phyloP scores from a whole-genome alignment of 2,797 vertebrate species.

The Sciurus carolinensis region DNA sequence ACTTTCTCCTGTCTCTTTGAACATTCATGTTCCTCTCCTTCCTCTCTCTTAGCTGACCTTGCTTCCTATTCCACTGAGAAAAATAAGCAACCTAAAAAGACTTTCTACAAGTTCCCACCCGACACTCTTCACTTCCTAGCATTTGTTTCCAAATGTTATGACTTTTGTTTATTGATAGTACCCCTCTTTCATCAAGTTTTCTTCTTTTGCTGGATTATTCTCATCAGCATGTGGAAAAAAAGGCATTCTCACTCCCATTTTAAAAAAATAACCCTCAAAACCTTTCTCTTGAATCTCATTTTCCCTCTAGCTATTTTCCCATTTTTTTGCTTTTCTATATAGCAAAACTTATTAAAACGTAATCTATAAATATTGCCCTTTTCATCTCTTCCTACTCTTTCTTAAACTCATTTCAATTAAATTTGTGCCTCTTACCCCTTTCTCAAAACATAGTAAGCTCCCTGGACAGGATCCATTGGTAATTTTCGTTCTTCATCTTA shows the following conservation, averaged over 20 bases:
- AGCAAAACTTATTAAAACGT: background rate
- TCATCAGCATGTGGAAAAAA: background rate
- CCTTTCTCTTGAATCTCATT: background rate
- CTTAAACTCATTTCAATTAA: background rate
- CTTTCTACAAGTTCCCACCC: background rate
- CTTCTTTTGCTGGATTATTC: background rate
- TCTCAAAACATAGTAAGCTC: background rate
- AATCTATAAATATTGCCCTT: background rate
- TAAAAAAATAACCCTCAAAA: background rate
- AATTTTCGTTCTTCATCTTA: background rate
- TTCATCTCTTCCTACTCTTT: background rate
- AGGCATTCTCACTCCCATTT: background rate
- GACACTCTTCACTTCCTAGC: background rate
- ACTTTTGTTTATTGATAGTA: background rate
- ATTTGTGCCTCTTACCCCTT: background rate
- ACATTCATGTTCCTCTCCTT: accelerated
- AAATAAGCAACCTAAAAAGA: background rate
- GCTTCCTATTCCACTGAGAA: background rate
- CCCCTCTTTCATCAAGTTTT: background rate
- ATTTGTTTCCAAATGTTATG: background rate
- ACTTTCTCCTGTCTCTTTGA: background rate
- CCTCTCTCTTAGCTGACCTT: background rate
- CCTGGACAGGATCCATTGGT: background rate
- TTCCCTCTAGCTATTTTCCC: background rate
- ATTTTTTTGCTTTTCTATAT: background rate